Conservation (phyloP, 2,797 vertebrate genomes). For the Taenioides sp. region DNA sequence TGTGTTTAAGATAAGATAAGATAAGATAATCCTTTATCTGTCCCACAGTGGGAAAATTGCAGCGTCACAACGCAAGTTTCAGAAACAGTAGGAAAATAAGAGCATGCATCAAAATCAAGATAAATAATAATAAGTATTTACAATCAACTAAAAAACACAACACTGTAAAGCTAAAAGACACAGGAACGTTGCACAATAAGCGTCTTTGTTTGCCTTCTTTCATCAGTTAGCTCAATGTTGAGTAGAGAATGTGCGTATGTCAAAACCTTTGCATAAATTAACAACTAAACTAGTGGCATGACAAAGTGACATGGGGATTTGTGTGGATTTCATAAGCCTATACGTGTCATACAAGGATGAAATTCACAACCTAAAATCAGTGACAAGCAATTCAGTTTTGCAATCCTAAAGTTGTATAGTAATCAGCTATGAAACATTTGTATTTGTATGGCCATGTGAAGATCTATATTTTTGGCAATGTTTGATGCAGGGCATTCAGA, state of each 20-base stretch:
- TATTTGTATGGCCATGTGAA: conserved; percentile 22
- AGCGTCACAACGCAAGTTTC: no score
- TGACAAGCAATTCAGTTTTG: conserved; percentile 7
- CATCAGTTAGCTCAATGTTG: conserved; percentile 1
- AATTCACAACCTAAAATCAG: conserved; percentile 15
- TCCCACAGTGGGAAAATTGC: no score
- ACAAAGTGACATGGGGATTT: conserved; percentile 28
- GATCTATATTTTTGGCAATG: conserved; percentile 61
- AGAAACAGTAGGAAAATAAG: no score
- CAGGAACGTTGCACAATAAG: no score
- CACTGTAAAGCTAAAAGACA: no score
- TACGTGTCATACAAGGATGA: conserved; percentile 21
- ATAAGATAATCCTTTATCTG: no score
- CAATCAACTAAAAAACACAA: no score
- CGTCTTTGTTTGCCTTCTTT: conserved; percentile 45
- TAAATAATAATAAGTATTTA: no score
- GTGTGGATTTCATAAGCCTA: conserved; percentile 32
- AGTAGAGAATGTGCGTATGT: not conserved
- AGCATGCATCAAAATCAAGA: no score
- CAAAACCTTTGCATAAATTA: conserved; percentile 39
- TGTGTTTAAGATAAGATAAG: no score
- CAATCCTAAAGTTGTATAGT: conserved; percentile 18
- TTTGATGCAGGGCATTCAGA: conserved; percentile 64
- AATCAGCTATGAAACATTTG: no score
- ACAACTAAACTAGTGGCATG: conserved; percentile 45